Percentiles rank a stretch among this genome's conserved stretches.
These are phyloP conservation scores for Ectemnius cavifrons DNA, from an alignment of 2,888 invertebrate species.

Conservation along the genomic window DNA sequence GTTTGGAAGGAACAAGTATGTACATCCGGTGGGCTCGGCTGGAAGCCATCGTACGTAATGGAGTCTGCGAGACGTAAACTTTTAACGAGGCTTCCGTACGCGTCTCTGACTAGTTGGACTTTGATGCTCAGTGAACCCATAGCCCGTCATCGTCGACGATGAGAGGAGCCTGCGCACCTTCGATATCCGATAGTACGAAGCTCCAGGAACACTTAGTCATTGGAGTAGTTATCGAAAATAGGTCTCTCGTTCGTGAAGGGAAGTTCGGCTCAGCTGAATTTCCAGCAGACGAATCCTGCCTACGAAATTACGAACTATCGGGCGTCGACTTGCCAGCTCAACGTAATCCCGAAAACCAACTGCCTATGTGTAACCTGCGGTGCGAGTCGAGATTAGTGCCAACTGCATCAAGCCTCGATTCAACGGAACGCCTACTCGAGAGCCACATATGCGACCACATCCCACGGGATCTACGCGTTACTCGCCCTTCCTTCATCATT, in stretches of 20 bases:
- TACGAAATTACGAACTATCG: not conserved
- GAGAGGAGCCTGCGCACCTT: too few relatives aligned
- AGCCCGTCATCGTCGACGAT: too few relatives aligned
- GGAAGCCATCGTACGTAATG: too few relatives aligned
- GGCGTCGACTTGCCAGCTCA: conserved; percentile 10
- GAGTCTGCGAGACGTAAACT: not conserved
- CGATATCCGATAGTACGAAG: too few relatives aligned
- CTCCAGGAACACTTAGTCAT: not conserved
- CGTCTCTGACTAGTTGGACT: too few relatives aligned
- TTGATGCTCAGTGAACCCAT: too few relatives aligned
- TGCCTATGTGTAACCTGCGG: conserved; percentile 22
- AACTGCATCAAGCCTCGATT: conserved; percentile 27
- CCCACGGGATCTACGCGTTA: too few relatives aligned
- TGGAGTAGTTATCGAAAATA: not conserved
- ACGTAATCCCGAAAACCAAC: conserved; percentile 24
- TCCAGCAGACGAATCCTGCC: not conserved
- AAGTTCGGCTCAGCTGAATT: conserved; percentile 16
- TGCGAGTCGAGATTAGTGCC: conserved; percentile 4
- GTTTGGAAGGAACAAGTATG: not conserved
- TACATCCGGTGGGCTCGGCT: too few relatives aligned
- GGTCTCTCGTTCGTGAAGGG: not conserved
- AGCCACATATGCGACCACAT: too few relatives aligned
- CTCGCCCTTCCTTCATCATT: too few relatives aligned
- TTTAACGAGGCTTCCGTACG: conserved; percentile 1
- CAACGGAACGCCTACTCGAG: conserved; percentile 31